Percentiles rank a stretch among this genome's conserved stretches.
Conservation (phyloP, 2,113 vertebrate genomes). For the Ariopsis seemanni region DNA sequence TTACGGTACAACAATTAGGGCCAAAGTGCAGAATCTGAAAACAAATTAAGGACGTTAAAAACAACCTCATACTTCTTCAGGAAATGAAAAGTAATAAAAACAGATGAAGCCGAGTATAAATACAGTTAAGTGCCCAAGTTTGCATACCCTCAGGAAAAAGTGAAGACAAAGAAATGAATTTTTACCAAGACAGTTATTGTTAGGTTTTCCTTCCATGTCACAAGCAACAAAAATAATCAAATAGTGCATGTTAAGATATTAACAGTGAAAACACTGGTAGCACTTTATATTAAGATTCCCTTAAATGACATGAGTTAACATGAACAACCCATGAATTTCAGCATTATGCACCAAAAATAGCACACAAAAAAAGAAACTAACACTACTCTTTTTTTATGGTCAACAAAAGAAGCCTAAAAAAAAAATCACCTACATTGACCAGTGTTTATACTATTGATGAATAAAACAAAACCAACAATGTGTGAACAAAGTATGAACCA, state of each 20-base stretch:
- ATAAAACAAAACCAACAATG: neutral
- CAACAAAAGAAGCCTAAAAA: neutral
- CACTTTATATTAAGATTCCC: neutral
- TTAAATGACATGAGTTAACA: neutral
- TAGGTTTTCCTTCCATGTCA: neutral
- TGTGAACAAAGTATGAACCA: too few relatives aligned
- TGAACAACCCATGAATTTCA: neutral
- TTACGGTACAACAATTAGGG: neutral
- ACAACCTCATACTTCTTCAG: neutral
- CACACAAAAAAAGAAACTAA: neutral
- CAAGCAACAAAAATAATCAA: neutral
- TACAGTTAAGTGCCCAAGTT: too few relatives aligned
- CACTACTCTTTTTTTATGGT: neutral
- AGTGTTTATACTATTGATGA: neutral
- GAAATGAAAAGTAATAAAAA: neutral
- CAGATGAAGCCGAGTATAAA: neutral
- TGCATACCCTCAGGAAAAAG: neutral
- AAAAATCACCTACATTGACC: neutral
- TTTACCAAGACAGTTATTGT: neutral
- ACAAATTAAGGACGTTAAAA: constrained; percentile 22
- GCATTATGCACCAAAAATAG: neutral
- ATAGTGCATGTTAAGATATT: neutral
- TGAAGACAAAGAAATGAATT: neutral
- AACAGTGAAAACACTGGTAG: neutral
- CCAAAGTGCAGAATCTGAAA: constrained; percentile 19